These are phyloP conservation scores for Linepithema humile DNA, from an alignment of 1,140 invertebrate species.

Conservation along the genomic window DNA sequence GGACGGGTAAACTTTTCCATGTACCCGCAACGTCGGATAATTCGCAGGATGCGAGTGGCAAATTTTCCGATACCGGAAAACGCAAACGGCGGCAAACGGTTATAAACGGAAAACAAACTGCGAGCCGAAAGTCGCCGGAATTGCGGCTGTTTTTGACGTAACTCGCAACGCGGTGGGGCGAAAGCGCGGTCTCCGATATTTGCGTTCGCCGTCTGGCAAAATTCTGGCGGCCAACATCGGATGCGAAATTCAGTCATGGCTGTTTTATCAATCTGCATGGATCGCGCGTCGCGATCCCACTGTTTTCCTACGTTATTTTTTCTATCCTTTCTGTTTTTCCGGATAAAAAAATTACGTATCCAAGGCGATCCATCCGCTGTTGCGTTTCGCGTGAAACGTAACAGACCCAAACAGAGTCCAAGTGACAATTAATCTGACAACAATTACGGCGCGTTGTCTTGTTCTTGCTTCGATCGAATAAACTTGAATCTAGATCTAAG, in stretches of 20 bases:
- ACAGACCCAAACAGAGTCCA: too few species aligned
- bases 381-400: neutral
- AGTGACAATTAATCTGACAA: neutral
- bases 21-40: constrained; percentile 37
- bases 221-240: constrained; percentile 29
- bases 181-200: constrained; percentile 18
- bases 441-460: neutral
- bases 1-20: constrained; percentile 33
- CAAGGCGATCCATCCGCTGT: neutral
- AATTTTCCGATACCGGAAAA: constrained; percentile 49
- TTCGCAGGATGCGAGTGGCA: constrained; percentile 30
- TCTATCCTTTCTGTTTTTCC: constrained; percentile 12
- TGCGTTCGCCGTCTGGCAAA: constrained; percentile 37
- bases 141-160: constrained; percentile 47
- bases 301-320: constrained; percentile 51
- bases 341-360: neutral
- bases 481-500: constrained; percentile 25
- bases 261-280: constrained; percentile 52
- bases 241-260: constrained; percentile 48
- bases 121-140: constrained; percentile 46
- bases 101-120: constrained; percentile 54
- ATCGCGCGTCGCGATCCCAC: constrained; percentile 39
- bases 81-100: constrained; percentile 42
- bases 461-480: constrained; percentile 15
- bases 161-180: neutral